Evolutionary conservation across 2,888 invertebrate genomes (phyloP), one percentile per base, ranked within the genome.

Genomic region (Xestobium rufovillosum): DNA sequence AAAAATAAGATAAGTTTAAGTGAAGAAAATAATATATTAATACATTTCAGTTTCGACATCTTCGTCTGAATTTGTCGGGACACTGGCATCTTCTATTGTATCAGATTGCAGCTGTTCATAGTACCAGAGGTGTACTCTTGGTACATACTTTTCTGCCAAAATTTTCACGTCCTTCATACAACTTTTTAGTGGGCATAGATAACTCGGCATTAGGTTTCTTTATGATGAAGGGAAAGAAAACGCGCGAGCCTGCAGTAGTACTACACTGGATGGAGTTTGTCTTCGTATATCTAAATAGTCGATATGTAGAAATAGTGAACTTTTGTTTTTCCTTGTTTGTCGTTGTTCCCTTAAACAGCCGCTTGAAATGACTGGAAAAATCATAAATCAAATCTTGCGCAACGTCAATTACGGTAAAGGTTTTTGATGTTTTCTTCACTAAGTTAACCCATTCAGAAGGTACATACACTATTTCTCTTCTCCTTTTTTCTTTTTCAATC

Each of bases 251-350:
- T n/a, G 26, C 36, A 26, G 27, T 13, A 15, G 35, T 25, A n/a
- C 33, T 26, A 33, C 36, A 40, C 31, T 40, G 19, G n/a, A 40
- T 16, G 17, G 31, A 33, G 13, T 26, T 17, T 14, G n/a, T 14
- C 13, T 29, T 3, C 26, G 32, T 34, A 16, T 14, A n/a, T 25
- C 30, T 26, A 17, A 31, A 3, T 26, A 35, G 32, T 11, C 27
- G 25, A 27, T 38, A 38, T 39, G 34, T 41, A 3, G 30, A 34
- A 8, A 41, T 13, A 9, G 38, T 41, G 26, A 38, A 38, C 19
- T 41, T 41, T 27, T 36, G 15, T 14, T 34, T 28, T n/a, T 19
- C 6, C n/a, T 19, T 6, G 23, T 19, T 19, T 6, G n/a, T 19
- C 6, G 6, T n/a, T n/a, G 23, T n/a, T 19, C 26, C 23, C 29